phyloP scores from a whole-genome alignment of 2,113 vertebrate genomes.

The Canis aureus region DNA sequence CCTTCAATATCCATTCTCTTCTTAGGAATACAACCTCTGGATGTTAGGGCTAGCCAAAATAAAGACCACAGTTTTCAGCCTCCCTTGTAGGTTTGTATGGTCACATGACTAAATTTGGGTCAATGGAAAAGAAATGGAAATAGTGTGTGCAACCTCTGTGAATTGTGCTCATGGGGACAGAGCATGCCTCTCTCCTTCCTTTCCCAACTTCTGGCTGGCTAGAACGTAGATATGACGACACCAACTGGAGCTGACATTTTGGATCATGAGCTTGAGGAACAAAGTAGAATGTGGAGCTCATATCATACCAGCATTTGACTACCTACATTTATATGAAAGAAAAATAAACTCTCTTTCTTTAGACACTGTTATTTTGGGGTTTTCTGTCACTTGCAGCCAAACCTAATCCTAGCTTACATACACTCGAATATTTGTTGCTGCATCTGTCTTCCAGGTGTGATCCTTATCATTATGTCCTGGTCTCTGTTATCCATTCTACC shows the following conservation, averaged over 20 bases:
- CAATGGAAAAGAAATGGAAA: not conserved
- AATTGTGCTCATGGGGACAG: not conserved
- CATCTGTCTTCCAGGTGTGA: not conserved
- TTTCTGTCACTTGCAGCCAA: slow-evolving; percentile 15
- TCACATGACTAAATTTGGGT: not conserved
- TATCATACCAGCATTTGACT: not conserved
- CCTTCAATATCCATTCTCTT: not conserved
- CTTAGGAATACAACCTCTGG: not conserved
- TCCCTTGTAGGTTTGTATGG: not conserved
- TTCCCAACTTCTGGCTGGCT: not conserved
- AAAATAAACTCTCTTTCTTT: not conserved
- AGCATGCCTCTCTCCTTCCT: not conserved
- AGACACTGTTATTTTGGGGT: not conserved
- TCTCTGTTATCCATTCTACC: not conserved
- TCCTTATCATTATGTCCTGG: not conserved
- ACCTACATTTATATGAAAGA: not conserved
- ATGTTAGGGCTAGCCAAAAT: not conserved
- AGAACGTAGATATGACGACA: not conserved
- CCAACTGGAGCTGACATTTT: not conserved
- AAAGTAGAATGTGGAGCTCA: not conserved
- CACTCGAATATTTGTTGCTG: not conserved
- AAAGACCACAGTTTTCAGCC: not conserved
- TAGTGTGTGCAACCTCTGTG: not conserved
- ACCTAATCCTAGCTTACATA: not conserved
- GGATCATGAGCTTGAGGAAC: not conserved